Evolutionary conservation across 2,113 vertebrate species (phyloP).

Genomic region (Catharus bicknelli): DNA sequence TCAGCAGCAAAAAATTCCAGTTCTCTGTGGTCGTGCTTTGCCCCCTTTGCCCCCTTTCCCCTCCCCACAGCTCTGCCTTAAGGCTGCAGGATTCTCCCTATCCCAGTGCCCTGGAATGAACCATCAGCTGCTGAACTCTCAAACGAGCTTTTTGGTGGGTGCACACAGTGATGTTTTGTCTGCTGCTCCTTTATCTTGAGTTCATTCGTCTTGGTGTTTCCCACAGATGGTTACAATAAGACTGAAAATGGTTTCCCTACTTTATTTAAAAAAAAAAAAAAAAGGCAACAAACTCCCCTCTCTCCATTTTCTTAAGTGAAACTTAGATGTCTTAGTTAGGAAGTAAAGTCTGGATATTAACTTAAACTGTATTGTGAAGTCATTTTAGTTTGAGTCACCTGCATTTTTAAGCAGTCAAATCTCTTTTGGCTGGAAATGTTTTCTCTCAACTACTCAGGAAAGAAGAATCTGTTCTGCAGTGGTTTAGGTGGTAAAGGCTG

Average conservation of each 20-base stretch:
- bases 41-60: rapidly evolving
- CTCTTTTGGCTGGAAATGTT: not conserved
- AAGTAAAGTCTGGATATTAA: not conserved
- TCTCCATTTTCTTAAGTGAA: not conserved
- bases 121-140: not conserved
- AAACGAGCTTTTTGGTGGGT: not conserved
- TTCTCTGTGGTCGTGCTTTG: not conserved
- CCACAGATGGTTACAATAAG: constrained; percentile 45
- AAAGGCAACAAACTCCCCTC: rapidly evolving
- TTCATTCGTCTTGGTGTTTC: constrained; percentile 21
- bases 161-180: not conserved
- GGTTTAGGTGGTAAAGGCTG: not conserved
- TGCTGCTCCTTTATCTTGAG: not conserved
- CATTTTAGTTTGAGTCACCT: not conserved
- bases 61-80: not conserved
- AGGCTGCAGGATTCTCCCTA: not conserved
- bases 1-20: not conserved
- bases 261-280: not conserved
- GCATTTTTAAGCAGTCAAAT: not conserved
- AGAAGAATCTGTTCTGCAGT: not conserved
- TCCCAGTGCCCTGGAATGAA: not conserved
- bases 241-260: not conserved
- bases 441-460: not conserved
- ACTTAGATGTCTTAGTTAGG: not conserved
- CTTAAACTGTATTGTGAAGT: not conserved